Conservation (phyloP, 1,140 invertebrate species). For the Linepithema humile region DNA sequence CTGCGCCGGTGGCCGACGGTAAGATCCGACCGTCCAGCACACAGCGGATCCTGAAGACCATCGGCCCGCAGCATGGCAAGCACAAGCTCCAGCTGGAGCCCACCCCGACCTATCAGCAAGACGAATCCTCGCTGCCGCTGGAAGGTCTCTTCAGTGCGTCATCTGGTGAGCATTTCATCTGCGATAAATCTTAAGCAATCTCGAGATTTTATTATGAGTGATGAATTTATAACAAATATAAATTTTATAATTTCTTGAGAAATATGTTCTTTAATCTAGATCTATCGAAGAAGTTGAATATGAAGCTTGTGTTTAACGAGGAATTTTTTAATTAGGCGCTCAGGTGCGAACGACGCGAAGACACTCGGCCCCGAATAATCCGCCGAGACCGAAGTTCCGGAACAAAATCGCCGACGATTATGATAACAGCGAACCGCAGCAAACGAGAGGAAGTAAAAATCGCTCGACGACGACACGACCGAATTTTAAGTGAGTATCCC, state of each 20-base stretch:
- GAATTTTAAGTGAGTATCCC: conserved; percentile 77
- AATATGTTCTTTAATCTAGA: not conserved
- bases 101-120: conserved; percentile 85
- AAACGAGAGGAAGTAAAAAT: conserved; percentile 73
- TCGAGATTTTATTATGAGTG: not conserved
- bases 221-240: not conserved
- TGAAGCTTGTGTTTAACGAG: too few species aligned
- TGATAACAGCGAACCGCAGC: conserved; percentile 76
- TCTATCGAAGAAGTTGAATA: not conserved
- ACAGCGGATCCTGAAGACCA: conserved; percentile 90
- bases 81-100: conserved; percentile 86
- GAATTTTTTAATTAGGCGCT: conserved; percentile 55
- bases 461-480: conserved; percentile 73
- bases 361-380: conserved; percentile 61
- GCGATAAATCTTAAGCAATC: not conserved
- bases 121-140: conserved; percentile 84
- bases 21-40: conserved; percentile 88
- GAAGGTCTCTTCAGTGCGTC: conserved; percentile 83
- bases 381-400: conserved; percentile 78
- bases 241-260: not conserved
- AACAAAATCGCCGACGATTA: conserved; percentile 81
- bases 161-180: conserved; percentile 54
- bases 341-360: conserved; percentile 74
- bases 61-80: conserved; percentile 86
- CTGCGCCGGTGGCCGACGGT: conserved; percentile 59